Base-by-base conservation (phyloP, 2,888 invertebrate genomes). In the Pachliopta kotzebuea region DNA sequence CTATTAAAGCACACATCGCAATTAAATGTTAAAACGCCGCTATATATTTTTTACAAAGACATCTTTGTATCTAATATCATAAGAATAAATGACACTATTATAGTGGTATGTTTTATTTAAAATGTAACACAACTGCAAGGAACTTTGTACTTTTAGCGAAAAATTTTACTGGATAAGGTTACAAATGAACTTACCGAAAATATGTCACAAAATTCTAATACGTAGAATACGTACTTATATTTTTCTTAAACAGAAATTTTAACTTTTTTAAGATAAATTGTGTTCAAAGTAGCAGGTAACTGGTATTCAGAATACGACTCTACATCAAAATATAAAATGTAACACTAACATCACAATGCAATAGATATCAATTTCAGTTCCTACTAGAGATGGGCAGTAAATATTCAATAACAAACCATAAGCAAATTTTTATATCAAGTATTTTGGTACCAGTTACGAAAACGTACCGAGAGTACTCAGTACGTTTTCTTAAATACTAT, bases 261-360 rank as follows among this genome's bases (percentile, higher is more conserved):
- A 45, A 45, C 18, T 45, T n/a, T 37, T 37, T 45, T 18, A 6
- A n/a, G 18, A 45, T n/a, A 45, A n/a, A 52, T 23, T 52, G 11
- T 52, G n/a, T 11, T 21, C 20, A 52, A 52, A 21, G 8, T 50
- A 2, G n/a, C 11, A 52, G 21, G 50, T 8, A 20, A 20, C n/a
- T 49, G 8, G 49, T 52, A 21, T 52, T 23, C 20, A n/a, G 21
- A n/a, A 21, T 21, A 52, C 50, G 4, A 60, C 18, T 52, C 29
- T 60, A 60, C 60, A 60, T 53, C 60, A 60, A 60, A 53, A 60
- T 60, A 59, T 59, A 37, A 37, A 37, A 60, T 60, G 52, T 55
- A 55, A 52, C 50, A 26, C 29, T 60, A 60, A 60, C 37, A 60
- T 37, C 26, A 54, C 20, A 45, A 55, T 45, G 37, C 24, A 42